These are phyloP conservation scores for Sycobia sp. DNA, from an alignment of 1,140 invertebrate species.

Conservation along the genomic window DNA sequence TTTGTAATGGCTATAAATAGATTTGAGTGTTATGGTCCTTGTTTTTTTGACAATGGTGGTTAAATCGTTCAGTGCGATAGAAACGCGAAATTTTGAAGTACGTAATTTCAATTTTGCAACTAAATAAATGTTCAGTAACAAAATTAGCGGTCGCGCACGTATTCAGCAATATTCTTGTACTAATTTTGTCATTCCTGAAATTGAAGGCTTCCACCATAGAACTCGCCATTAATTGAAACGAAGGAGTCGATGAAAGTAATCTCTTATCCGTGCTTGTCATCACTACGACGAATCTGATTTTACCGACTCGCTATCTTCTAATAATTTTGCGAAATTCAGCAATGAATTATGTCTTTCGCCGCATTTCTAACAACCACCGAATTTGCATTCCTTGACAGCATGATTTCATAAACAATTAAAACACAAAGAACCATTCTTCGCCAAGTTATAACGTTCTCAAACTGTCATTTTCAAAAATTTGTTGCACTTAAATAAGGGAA, in stretches of 20 bases:
- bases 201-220: neutral
- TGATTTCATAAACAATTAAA: conserved; percentile 19
- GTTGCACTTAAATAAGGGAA: too few relatives aligned
- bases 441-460: too few relatives aligned
- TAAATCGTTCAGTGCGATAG: conserved; percentile 2
- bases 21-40: neutral
- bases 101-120: neutral
- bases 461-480: too few relatives aligned
- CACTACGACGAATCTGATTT: neutral
- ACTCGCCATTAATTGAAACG: conserved; percentile 19
- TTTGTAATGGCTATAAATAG: neutral
- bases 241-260: neutral
- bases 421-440: conserved; percentile 4
- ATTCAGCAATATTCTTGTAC: neutral
- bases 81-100: neutral
- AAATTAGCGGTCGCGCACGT: conserved; percentile 20
- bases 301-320: neutral
- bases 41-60: neutral
- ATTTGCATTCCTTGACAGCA: conserved; percentile 1
- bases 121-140: neutral
- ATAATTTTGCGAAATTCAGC: neutral
- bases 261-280: neutral
- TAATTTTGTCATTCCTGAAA: neutral
- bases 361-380: neutral
- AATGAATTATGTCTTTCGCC: too few relatives aligned